Conservation (phyloP, 2,113 vertebrate species). For the Zapus hudsonius region DNA sequence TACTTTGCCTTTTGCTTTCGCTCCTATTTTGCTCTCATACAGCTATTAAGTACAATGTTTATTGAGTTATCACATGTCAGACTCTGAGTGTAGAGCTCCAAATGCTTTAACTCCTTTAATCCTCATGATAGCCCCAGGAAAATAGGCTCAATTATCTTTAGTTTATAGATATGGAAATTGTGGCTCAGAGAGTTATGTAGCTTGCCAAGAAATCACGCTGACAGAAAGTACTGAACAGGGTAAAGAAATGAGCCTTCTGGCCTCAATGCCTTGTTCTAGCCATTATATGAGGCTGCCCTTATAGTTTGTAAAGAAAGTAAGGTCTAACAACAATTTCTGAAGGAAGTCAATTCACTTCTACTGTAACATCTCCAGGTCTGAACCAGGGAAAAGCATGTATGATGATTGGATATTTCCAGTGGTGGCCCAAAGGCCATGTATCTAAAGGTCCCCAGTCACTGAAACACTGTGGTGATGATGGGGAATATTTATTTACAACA, state of each 20-base stretch:
- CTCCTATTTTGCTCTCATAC: not conserved
- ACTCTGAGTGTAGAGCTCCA: conserved; percentile 30
- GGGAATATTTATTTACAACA: not conserved
- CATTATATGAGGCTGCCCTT: not conserved
- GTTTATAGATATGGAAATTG: conserved; percentile 63
- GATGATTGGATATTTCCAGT: conserved; percentile 25
- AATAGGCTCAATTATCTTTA: conserved; percentile 60
- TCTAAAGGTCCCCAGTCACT: not conserved
- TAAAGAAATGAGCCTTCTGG: conserved; percentile 48
- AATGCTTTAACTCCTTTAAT: conserved; percentile 64
- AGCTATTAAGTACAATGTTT: conserved; percentile 47
- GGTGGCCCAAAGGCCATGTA: not conserved
- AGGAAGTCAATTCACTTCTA: conserved; percentile 45
- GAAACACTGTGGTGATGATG: not conserved
- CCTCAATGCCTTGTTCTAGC: conserved; percentile 8
- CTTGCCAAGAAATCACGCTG: conserved; percentile 50
- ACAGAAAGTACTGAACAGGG: conserved; percentile 37
- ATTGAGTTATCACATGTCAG: conserved; percentile 68
- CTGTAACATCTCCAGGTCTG: conserved; percentile 37
- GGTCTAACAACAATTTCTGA: conserved; percentile 31
- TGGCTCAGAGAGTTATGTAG: conserved; percentile 34
- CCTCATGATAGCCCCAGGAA: conserved; percentile 53
- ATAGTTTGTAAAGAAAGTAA: conserved; percentile 15
- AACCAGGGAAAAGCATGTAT: not conserved
- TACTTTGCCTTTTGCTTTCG: not conserved